Evolutionary conservation across 2,113 vertebrate genomes (phyloP), one percentile per base, ranked within the genome.

Genomic region (Tachysurus fulvidraco): DNA sequence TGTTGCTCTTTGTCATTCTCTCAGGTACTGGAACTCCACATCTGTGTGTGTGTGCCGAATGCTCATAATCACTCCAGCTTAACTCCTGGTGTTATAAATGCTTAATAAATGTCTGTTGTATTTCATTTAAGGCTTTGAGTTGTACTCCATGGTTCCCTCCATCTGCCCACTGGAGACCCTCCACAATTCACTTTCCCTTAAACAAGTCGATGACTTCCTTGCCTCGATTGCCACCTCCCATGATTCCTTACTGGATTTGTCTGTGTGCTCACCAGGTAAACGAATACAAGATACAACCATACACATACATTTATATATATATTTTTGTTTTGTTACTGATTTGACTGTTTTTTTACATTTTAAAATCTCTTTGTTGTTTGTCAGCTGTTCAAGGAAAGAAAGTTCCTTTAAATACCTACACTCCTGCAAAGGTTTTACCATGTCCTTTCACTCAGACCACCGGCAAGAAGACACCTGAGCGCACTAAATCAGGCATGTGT

Each of bases 91-190:
- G n/a, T 81, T 77, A 55, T 30, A 17, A 55, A 64, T 52, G 44
- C 59, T 73, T 67, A 73, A 19, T 67, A 25, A 79, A 19, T 50
- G 36, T 50, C 21, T 62, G 52, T 21, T 85, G n/a, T 83, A 41
- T 86, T 88, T 89, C 28, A 65, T 85, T 89, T 36, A 86, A 93
- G 92, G 91, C 21, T 97, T 97, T 94, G 97, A 97, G 94, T 92
- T 97, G 28, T 97, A 97, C 92, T 97, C 97, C 88, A 97, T 97
- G 97, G 97, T 97, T 89, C 97, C 97, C 87, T 97, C 97, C 81
- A 97, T 97, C 89, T 97, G 97, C 87, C 97, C 97, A 79, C 91
- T 97, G 92, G 97, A 97, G 95, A 97, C 97, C 11, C 95, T 97
- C 73, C 97, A 97, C 90, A 97, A 97, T 88, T 97, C 97, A 44